Evolutionary conservation across 2,113 vertebrate genomes (phyloP), one percentile per base, ranked within the genome.

Genomic region (Paracanthobrama guichenoti): DNA sequence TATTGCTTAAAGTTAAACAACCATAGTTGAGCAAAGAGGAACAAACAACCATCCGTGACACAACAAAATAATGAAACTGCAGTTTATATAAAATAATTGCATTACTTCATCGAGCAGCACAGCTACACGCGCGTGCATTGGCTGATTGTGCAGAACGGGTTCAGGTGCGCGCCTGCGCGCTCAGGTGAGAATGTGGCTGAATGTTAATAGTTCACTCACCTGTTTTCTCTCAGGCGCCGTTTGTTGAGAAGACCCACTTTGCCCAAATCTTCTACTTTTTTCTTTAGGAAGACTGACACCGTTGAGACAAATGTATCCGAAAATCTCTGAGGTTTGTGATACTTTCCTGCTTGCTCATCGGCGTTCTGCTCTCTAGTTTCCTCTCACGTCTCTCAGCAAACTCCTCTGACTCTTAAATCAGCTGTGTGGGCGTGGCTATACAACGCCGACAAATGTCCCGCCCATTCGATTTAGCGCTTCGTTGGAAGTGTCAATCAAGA

Each of bases 391-490:
- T 11, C 77, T 84, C 31, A 42, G 42, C 42, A 6, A 57, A 26
- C 72, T 81, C 18, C 64, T 71, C 79, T 50, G 78, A 55, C 79
- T 60, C 62, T n/a, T 31, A 69, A 31, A 84, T 82, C 88, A 67
- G 85, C 88, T 86, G 86, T 60, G 87, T 88, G 24, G 88, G 80
- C 76, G 84, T 64, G 75, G 71, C 66, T 73, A 50, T 24, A 72
- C 71, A 59, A n/a, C 48, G 11, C 24, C 78, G 53, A 10, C 22
- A 44, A 86, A 50, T 81, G 81, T 64, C 88, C 79, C 77, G 81
- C 91, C 90, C 86, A 28, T 9, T 87, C 90, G 75, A 85, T 42
- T 50, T 22, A 31, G 60, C 6, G 6, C 26, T 1, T 7, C 59
- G 87, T 18, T 86, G 79, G 28, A 73, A 35, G 59, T 31, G 79